A percentile compares a stretch with the other conserved stretches of the same genome.
These are phyloP conservation scores for Leontocebus nigricollis DNA, from an alignment of 2,797 vertebrate genomes.

Conservation along the genomic window DNA sequence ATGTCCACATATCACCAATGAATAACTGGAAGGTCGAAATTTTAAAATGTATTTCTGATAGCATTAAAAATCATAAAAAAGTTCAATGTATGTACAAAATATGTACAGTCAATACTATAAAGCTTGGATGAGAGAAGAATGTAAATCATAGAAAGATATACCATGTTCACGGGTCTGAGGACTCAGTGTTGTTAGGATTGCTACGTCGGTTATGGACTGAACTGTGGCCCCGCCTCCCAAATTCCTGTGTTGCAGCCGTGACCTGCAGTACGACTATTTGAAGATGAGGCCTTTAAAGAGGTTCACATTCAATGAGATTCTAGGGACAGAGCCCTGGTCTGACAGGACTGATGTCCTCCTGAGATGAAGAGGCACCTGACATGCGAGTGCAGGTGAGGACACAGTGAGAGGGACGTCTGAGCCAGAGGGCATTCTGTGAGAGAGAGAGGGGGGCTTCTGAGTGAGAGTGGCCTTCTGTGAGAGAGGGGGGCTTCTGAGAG, in stretches of 20 bases:
- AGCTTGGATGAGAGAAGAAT: neutral
- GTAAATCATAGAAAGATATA: neutral
- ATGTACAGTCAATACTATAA: neutral
- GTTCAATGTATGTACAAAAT: neutral
- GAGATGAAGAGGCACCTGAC: neutral
- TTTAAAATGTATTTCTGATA: neutral
- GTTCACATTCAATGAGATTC: neutral
- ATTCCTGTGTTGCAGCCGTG: neutral
- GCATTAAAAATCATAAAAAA: neutral
- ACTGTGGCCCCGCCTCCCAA: neutral
- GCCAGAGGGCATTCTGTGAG: no score
- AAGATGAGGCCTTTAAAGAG: neutral
- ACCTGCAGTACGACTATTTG: neutral
- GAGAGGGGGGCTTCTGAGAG: no score
- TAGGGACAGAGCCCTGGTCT: accelerated
- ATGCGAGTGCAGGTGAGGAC: neutral
- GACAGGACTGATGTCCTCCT: accelerated
- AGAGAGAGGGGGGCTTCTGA: no score
- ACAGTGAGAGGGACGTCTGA: no score
- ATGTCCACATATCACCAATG: neutral
- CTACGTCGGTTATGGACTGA: neutral
- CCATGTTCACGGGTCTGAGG: accelerated
- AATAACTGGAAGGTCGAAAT: neutral
- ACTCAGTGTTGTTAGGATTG: neutral
- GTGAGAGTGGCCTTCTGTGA: no score